Percentiles rank a stretch among this genome's conserved stretches.
phyloP scores from a whole-genome alignment of 1,140 invertebrate genomes.

The Protaetia brevitarsis region DNA sequence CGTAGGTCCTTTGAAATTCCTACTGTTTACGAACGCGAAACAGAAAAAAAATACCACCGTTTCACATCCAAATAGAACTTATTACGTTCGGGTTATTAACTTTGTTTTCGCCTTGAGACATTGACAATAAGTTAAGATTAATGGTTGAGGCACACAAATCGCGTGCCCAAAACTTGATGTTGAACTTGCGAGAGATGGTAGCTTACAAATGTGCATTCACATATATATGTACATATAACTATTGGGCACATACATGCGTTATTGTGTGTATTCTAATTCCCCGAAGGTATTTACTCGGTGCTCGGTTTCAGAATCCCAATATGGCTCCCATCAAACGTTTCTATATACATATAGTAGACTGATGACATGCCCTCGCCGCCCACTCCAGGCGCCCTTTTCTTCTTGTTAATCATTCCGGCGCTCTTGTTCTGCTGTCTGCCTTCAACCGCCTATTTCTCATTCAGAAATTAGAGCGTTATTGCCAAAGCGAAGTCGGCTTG shows the following conservation, averaged over 20 bases:
- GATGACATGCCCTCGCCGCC: not conserved
- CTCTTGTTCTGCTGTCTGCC: not conserved
- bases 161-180: conserved; percentile 11
- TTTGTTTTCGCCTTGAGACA: not conserved
- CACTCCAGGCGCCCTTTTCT: not conserved
- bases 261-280: conserved; percentile 12
- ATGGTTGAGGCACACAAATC: not conserved
- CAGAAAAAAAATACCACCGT: not conserved
- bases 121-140: not conserved
- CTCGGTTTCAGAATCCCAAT: conserved; percentile 1
- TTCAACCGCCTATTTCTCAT: not conserved
- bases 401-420: not conserved
- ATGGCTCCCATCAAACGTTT: not conserved
- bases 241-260: too few relatives aligned
- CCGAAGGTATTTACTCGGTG: conserved; percentile 1
- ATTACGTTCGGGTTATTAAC: conserved; percentile 5
- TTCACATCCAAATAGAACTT: not conserved
- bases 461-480: not conserved
- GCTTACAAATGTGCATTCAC: conserved; percentile 2
- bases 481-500: not conserved
- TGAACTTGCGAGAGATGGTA: not conserved
- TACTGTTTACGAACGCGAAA: not conserved
- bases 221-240: not conserved
- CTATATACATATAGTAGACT: too few relatives aligned
- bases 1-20: not conserved